These are phyloP conservation scores for Phrynocephalus guinanensis DNA, from an alignment of 2,797 vertebrate genomes.

Conservation along the genomic window DNA sequence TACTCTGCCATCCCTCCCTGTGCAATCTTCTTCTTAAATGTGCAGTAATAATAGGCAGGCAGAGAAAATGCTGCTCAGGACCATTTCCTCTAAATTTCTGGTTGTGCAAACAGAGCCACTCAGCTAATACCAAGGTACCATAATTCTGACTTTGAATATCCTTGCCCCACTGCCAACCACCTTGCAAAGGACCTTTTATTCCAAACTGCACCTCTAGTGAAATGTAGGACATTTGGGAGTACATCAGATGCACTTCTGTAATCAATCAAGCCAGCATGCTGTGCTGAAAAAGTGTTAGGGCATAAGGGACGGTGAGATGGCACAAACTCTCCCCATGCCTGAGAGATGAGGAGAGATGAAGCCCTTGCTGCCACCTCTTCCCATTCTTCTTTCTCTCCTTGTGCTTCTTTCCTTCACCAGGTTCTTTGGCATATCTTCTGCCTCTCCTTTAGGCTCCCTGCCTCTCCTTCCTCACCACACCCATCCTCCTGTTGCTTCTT, in stretches of 20 bases:
- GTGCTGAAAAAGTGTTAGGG: not conserved
- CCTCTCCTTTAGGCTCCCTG: too few relatives aligned
- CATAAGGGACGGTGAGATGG: too few relatives aligned
- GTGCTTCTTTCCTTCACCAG: too few relatives aligned
- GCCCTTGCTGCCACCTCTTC: too few relatives aligned
- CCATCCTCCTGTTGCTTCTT: too few relatives aligned
- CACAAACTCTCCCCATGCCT: too few relatives aligned
- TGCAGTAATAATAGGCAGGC: conserved; percentile 14
- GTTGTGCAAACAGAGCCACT: not conserved
- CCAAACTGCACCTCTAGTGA: not conserved
- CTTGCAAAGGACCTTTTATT: not conserved
- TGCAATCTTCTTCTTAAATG: conserved; percentile 27
- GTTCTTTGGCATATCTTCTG: too few relatives aligned
- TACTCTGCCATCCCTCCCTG: not conserved
- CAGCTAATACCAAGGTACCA: not conserved
- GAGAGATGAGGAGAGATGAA: too few relatives aligned
- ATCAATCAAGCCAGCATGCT: not conserved
- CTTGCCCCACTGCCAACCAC: conserved; percentile 1
- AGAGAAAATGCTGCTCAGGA: conserved; percentile 23
- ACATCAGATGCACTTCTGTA: not conserved
- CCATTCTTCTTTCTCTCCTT: too few relatives aligned
- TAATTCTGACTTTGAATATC: not conserved
- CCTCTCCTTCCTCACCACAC: too few relatives aligned
- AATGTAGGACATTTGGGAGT: not conserved
- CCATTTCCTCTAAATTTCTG: not conserved